Evolutionary conservation across 1,140 invertebrate genomes (phyloP).

Genomic region (Polyergus mexicanus): DNA sequence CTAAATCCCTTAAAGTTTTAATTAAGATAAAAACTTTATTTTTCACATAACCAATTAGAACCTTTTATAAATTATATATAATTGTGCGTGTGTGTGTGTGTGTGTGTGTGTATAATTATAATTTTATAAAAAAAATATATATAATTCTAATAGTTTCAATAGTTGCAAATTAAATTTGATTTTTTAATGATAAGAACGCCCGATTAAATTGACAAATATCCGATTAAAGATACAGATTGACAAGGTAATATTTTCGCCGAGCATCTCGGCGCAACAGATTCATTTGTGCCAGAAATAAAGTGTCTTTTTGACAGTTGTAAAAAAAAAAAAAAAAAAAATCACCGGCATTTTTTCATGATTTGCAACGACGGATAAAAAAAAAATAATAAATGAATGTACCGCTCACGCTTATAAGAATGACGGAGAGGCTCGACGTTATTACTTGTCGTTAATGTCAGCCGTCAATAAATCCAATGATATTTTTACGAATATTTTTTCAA

Average conservation of each 20-base stretch:
- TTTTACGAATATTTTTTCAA: constrained; percentile 53
- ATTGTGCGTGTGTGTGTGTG: too few relatives aligned
- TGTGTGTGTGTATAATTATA: too few relatives aligned
- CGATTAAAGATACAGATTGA: not conserved
- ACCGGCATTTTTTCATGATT: constrained; percentile 19
- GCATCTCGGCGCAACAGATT: not conserved
- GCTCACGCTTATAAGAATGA: constrained; percentile 5
- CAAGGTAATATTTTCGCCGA: not conserved
- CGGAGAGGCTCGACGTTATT: constrained; percentile 34
- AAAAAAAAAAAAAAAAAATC: not conserved
- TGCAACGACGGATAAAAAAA: not conserved
- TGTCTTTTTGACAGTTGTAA: not conserved
- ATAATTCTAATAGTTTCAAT: too few relatives aligned
- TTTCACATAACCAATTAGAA: too few relatives aligned
- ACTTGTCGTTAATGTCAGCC: constrained; percentile 52
- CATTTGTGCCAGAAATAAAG: not conserved
- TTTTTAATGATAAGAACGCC: not conserved
- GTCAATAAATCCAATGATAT: constrained; percentile 53
- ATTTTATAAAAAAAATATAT: too few relatives aligned
- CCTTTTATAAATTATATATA: too few relatives aligned
- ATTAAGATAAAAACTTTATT: too few relatives aligned
- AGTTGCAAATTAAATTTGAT: not conserved
- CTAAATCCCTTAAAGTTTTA: too few relatives aligned
- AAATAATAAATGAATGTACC: constrained; percentile 8
- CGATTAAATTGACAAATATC: too few relatives aligned